These are phyloP conservation scores for Oscheius sp. DNA, from an alignment of 2,888 invertebrate species.

Conservation along the genomic window DNA sequence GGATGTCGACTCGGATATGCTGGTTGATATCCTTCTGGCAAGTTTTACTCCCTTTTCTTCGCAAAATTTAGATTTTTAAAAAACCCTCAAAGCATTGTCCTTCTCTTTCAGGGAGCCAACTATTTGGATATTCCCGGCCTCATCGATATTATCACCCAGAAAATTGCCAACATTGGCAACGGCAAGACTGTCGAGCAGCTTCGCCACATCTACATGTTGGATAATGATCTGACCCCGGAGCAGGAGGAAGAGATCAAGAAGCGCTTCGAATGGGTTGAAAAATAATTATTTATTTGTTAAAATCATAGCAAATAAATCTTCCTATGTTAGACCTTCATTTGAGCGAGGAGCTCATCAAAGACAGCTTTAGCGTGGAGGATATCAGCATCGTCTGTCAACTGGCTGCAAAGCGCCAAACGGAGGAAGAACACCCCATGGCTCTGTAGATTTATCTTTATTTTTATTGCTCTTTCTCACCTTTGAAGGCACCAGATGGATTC, in stretches of 20 bases:
- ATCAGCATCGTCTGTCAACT: slow-evolving; percentile 70
- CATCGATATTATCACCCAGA: neutral
- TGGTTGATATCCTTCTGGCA: slow-evolving; percentile 1
- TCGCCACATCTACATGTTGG: neutral
- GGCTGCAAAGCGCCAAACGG: slow-evolving; percentile 73
- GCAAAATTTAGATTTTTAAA: neutral
- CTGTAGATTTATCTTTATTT: slow-evolving; percentile 27
- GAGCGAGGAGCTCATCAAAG: neutral
- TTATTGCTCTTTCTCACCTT: slow-evolving; percentile 34
- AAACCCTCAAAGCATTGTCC: too few relatives aligned
- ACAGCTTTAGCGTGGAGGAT: slow-evolving; percentile 68
- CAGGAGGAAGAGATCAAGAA: neutral
- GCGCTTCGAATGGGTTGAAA: slow-evolving; percentile 2
- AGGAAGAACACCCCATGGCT: slow-evolving; percentile 72
- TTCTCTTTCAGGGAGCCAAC: neutral
- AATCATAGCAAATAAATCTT: neutral
- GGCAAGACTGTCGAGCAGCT: neutral
- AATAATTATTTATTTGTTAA: neutral
- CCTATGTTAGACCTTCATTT: neutral
- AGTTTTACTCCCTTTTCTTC: neutral
- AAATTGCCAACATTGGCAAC: slow-evolving; percentile 7
- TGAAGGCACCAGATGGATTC: slow-evolving; percentile 73
- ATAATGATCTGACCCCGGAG: slow-evolving; percentile 6
- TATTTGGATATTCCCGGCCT: slow-evolving; percentile 10
- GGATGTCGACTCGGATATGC: neutral